Evolutionary conservation across 2,113 vertebrate species (phyloP).

Genomic region (Dipodomys stephensi): DNA sequence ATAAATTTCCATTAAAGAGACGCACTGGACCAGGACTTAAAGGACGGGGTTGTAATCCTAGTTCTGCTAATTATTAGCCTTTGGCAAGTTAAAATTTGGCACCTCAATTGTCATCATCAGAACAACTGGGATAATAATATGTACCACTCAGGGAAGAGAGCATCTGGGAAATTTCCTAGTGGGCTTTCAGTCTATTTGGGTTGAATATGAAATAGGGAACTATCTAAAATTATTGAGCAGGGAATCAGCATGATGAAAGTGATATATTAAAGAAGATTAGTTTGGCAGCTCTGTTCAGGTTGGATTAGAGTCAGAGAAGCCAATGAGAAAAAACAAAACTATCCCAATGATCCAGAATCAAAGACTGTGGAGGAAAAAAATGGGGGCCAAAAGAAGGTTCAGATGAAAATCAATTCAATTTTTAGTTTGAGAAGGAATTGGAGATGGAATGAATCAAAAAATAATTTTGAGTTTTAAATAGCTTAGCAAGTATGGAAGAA

Average conservation of each 20-base stretch:
- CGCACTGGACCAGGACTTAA: not conserved
- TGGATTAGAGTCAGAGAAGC: constrained; percentile 73
- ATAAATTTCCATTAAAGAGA: constrained; percentile 46
- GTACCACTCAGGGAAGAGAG: constrained; percentile 31
- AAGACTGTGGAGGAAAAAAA: constrained; percentile 54
- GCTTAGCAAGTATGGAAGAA: not conserved
- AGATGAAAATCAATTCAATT: constrained; percentile 63
- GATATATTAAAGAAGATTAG: constrained; percentile 82
- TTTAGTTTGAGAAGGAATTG: constrained; percentile 60
- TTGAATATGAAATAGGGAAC: constrained; percentile 60
- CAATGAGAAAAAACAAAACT: constrained; percentile 59
- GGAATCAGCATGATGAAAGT: constrained; percentile 76
- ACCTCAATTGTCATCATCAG: constrained; percentile 46
- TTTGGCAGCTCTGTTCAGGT: constrained; percentile 67
- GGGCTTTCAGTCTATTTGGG: constrained; percentile 56
- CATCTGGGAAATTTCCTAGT: constrained; percentile 67
- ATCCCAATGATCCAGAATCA: constrained; percentile 59
- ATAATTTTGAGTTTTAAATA: constrained; percentile 56
- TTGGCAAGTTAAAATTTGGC: constrained; percentile 58
- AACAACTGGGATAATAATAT: constrained; percentile 63
- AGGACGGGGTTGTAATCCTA: constrained; percentile 38
- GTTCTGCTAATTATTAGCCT: constrained; percentile 30
- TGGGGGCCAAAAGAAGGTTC: constrained; percentile 33
- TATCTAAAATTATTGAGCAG: constrained; percentile 72
- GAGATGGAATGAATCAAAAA: constrained; percentile 44